Evolutionary conservation across 1,140 invertebrate genomes (phyloP).

Genomic region (Magallana angulata): DNA sequence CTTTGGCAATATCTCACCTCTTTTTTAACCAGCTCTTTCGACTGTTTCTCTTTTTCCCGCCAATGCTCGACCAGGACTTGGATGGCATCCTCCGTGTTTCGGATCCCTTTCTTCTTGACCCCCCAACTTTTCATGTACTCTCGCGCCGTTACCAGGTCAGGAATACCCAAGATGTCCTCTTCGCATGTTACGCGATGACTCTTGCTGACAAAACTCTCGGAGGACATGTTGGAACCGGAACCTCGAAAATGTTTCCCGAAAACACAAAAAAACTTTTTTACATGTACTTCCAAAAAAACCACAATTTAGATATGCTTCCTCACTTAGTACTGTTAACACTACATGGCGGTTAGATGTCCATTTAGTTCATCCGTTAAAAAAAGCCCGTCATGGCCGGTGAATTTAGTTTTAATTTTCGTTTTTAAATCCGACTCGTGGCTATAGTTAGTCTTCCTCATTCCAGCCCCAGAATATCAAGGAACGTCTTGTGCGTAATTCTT

Average conservation of each 20-base stretch:
- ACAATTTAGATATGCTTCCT: not conserved
- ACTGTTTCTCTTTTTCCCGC: conserved; percentile 10
- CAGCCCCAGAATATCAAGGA: not conserved
- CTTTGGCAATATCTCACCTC: not conserved
- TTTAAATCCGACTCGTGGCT: not conserved
- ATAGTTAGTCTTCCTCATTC: conserved; percentile 15
- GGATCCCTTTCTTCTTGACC: conserved; percentile 34
- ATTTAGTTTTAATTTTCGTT: not conserved
- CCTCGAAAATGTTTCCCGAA: not conserved
- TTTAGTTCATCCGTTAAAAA: not conserved
- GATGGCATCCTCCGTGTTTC: conserved; percentile 43
- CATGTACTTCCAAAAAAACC: not conserved
- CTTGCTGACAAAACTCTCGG: conserved; percentile 37
- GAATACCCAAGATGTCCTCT: conserved; percentile 50
- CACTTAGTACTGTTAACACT: not conserved
- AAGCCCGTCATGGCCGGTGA: not conserved
- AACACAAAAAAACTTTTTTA: not conserved
- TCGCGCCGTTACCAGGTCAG: conserved; percentile 52
- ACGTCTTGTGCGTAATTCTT: not conserved
- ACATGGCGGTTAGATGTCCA: too few relatives aligned
- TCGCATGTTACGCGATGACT: conserved; percentile 44
- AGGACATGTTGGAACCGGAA: conserved; percentile 34
- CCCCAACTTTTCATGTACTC: conserved; percentile 50
- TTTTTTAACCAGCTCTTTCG: not conserved
- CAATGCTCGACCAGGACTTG: conserved; percentile 49